A percentile compares a stretch with the other conserved stretches of the same genome.
Conservation (phyloP, 2,113 vertebrate genomes). For the Fregata magnificens region DNA sequence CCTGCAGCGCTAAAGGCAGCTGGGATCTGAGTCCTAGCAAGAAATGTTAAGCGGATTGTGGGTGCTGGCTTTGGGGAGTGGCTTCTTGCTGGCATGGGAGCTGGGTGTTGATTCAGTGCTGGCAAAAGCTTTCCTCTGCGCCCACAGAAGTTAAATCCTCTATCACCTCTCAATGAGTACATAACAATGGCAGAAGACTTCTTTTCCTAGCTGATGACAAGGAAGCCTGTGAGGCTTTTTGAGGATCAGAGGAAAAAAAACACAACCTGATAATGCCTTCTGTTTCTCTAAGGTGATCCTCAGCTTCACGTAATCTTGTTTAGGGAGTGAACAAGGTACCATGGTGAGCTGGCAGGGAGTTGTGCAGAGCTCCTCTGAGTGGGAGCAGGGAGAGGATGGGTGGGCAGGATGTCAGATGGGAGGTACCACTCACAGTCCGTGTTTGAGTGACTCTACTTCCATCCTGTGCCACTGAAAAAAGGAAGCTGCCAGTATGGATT, state of each 20-base stretch:
- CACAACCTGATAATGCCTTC: background rate
- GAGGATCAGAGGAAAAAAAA: background rate
- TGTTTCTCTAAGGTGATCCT: constrained; percentile 3
- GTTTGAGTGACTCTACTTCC: background rate
- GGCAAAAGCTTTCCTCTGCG: background rate
- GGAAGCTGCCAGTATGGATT: background rate
- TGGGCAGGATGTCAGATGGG: background rate
- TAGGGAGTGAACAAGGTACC: background rate
- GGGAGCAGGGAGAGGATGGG: background rate
- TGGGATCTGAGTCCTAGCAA: background rate
- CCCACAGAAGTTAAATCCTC: background rate
- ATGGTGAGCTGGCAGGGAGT: background rate
- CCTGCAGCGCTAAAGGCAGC: background rate
- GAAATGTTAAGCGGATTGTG: background rate
- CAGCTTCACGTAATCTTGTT: background rate
- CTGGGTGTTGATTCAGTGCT: background rate
- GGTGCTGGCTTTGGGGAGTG: background rate
- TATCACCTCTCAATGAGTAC: background rate
- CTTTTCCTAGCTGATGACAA: background rate
- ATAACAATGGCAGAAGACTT: background rate
- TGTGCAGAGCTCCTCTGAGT: background rate
- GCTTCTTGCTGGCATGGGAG: background rate
- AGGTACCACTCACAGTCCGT: background rate
- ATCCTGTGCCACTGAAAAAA: background rate
- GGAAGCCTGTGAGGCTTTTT: background rate